Evolutionary conservation across 1,140 invertebrate species (phyloP), one percentile per base, ranked within the genome.

Genomic region (Hirudo medicinalis): DNA sequence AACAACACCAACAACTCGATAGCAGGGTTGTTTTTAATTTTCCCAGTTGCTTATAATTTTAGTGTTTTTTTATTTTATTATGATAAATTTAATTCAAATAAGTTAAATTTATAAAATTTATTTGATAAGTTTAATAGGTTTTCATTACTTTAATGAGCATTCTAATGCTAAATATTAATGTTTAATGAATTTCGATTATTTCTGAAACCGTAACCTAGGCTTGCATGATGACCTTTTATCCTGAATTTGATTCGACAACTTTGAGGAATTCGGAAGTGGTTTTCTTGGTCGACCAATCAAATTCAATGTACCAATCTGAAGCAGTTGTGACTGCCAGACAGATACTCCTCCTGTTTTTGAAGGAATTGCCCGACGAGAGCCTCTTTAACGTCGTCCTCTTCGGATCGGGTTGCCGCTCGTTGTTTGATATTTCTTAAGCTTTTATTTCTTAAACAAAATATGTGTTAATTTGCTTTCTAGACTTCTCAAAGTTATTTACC

Each of bases 191-290:
- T 27, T 29, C 0, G 25, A 25, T 49, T 40, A 36, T 53, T 55
- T 13, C 13, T 63, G 29, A 20, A 76, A 76, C 40, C 71, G n/a
- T n/a, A n/a, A n/a, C n/a, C n/a, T n/a, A 81, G 78, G 81, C 81
- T 36, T 81, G 79, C 71, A 82, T 82, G 81, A 70, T 82, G 75
- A 79, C 80, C 53, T 82, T 82, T 75, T 82, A 80, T 72, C 81
- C 81, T 5, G 79, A 82, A 74, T 82, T 82, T 78, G 81, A 82
- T 71, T 74, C 76, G 15, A 75, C 68, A 66, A 74, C 76, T 72
- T 71, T 75, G 15, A 60, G 53, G 20, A 71, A 76, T 19, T 72
- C 71, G 71, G 73, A 75, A 25, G 76, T 81, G 9, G 75, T 78
- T 25, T 73, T 81, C 53, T 66, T 82, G 32, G 72, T 82, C 22